These are phyloP conservation scores for Coremacera marginata DNA, from an alignment of 2,888 invertebrate genomes.

Conservation along the genomic window DNA sequence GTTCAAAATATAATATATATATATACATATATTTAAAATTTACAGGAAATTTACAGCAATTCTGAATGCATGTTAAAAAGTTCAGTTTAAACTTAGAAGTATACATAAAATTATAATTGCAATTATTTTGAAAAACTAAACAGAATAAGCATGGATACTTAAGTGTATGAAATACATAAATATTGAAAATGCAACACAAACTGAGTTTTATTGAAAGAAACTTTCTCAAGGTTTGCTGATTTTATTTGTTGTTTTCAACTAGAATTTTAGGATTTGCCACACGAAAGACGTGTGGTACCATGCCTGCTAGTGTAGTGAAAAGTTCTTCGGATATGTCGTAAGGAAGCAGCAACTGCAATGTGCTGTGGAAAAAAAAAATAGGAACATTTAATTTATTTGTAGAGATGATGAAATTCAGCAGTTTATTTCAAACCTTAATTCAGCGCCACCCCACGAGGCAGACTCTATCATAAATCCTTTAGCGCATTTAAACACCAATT, in stretches of 20 bases:
- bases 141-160: constrained; percentile 48
- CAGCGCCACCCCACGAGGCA: constrained; percentile 92
- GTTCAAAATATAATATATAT: constrained; percentile 25
- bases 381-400: too few relatives aligned
- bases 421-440: constrained; percentile 79
- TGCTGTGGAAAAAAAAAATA: constrained; percentile 53
- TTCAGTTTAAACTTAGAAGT: constrained; percentile 22
- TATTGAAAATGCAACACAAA: constrained; percentile 49
- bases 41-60: constrained; percentile 62
- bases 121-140: constrained; percentile 45
- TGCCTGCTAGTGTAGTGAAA: constrained; percentile 83
- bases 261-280: constrained; percentile 93
- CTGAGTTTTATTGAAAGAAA: constrained; percentile 39
- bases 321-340: constrained; percentile 86
- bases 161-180: constrained; percentile 46
- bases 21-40: constrained; percentile 55
- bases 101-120: constrained; percentile 46
- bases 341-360: constrained; percentile 76
- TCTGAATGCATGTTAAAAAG: constrained; percentile 56
- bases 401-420: too few relatives aligned
- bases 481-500: constrained; percentile 97
- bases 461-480: constrained; percentile 99
- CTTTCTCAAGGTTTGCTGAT: not conserved
- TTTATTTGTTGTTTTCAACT: constrained; percentile 70
- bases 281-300: constrained; percentile 93